phyloP scores from a whole-genome alignment of 2,113 vertebrate species.

The Felis chaus region DNA sequence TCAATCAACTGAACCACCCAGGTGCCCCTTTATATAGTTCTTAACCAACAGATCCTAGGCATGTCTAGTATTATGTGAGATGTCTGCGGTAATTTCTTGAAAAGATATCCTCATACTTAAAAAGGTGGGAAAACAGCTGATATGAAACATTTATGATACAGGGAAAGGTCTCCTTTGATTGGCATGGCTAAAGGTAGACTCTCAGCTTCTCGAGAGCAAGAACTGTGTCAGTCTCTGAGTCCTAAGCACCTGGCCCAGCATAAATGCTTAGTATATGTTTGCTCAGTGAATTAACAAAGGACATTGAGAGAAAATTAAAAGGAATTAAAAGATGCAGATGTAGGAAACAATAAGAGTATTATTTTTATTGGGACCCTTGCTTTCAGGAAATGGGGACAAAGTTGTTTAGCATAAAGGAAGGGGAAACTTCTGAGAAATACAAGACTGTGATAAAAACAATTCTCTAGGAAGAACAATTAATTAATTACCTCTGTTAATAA shows the following conservation, averaged over 20 bases:
- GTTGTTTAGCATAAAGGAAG: not conserved
- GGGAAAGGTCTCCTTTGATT: not conserved
- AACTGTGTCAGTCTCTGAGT: not conserved
- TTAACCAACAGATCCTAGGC: not conserved
- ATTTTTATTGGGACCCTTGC: not conserved
- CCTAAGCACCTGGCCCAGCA: not conserved
- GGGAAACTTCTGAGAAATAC: not conserved
- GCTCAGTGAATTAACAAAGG: not conserved
- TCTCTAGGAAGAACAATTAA: not conserved
- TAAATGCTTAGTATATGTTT: not conserved
- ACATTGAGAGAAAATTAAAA: not conserved
- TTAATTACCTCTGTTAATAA: not conserved
- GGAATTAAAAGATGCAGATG: not conserved
- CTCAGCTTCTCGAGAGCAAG: not conserved
- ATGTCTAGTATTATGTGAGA: not conserved
- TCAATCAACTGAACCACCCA: too few relatives aligned
- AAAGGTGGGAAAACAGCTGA: not conserved
- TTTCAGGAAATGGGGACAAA: not conserved
- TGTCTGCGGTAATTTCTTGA: not conserved
- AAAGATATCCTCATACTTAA: not conserved
- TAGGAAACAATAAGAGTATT: not conserved
- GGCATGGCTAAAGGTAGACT: not conserved
- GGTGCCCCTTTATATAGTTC: not conserved
- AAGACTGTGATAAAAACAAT: not conserved
- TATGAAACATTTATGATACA: not conserved